Conservation (phyloP, 1,140 invertebrate genomes). For the Anastatus disparis region DNA sequence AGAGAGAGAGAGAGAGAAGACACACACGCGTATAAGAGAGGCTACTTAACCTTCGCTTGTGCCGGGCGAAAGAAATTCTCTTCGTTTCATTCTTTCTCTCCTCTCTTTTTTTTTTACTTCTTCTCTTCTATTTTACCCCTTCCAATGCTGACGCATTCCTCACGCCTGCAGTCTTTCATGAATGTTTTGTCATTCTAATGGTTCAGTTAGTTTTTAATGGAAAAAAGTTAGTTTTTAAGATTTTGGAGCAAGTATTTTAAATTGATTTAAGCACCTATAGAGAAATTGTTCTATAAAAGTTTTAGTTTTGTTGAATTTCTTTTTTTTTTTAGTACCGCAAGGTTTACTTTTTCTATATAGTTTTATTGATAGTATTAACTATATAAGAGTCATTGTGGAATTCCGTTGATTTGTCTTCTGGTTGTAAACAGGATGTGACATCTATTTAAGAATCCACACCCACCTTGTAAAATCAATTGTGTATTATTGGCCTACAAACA, state of each 20-base stretch:
- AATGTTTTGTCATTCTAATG: background rate
- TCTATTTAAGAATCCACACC: conserved; percentile 37
- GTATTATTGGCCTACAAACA: conserved; percentile 11
- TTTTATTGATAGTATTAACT: background rate
- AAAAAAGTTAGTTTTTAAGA: too few species aligned
- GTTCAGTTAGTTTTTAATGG: background rate
- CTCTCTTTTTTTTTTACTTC: background rate
- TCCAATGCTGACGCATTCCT: background rate
- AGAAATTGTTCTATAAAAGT: too few species aligned
- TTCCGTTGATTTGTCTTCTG: background rate
- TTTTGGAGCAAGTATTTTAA: too few species aligned
- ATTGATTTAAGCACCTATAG: too few species aligned
- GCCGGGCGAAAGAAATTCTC: background rate
- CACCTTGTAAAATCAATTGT: conserved; percentile 43
- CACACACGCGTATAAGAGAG: background rate
- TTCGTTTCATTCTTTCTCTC: background rate
- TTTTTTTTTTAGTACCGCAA: too few species aligned
- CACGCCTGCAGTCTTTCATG: background rate
- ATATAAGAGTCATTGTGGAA: background rate
- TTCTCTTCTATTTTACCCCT: background rate
- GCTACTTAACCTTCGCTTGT: background rate
- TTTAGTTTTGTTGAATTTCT: too few species aligned
- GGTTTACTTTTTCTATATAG: too few species aligned
- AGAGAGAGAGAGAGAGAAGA: background rate
- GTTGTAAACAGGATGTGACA: conserved; percentile 39